Base-by-base conservation (phyloP, 2,113 vertebrate genomes). In the Hippoglossus stenolepis region DNA sequence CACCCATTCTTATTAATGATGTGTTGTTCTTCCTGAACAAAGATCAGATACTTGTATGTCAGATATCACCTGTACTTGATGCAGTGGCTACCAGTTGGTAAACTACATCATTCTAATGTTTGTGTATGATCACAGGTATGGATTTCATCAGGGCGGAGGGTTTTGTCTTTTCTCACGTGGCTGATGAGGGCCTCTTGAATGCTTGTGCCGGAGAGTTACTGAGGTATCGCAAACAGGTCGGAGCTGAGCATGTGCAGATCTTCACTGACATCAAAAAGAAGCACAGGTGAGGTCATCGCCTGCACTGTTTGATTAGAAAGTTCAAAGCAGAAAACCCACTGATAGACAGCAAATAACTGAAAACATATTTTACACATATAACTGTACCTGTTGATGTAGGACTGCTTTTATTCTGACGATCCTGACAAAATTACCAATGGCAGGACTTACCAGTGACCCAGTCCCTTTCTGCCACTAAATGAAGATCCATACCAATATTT, bases 191-290 rank as follows among this genome's bases (percentile, higher is more conserved):
- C 2, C 90, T 97, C 68, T 88, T 97, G 73, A 94, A 96, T 18
- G 96, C 96, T 26, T 96, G 95, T 35, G 90, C 95, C 31, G 90
- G 96, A 5, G 84, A 94, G 21, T 88, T 97, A 23, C 91, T 97
- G 66, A 85, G 96, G 43, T 96, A 96, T 72, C 95, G 96, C 65
- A 96, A 90, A 73, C 91, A 91, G 61, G 92, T 95, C 0, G 95
- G 96, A 82, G 96, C 95, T 15, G 95, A 96, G 62, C 93, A 93
- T 47, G 69, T 97, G 75, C 95, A 95, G 83, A 93, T 97, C 84
- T 97, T 96, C 56, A 95, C 96, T 0, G 96, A 98, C 79, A 95
- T 97, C 83, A 97, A 97, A 78, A 98, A 97, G 90, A 98, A 97
- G 47, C 96, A 97, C 91, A 96, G 96, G 96, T 97, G 75, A 87